These are phyloP conservation scores for Anguilla rostrata DNA, from an alignment of 2,113 vertebrate species.

Conservation along the genomic window DNA sequence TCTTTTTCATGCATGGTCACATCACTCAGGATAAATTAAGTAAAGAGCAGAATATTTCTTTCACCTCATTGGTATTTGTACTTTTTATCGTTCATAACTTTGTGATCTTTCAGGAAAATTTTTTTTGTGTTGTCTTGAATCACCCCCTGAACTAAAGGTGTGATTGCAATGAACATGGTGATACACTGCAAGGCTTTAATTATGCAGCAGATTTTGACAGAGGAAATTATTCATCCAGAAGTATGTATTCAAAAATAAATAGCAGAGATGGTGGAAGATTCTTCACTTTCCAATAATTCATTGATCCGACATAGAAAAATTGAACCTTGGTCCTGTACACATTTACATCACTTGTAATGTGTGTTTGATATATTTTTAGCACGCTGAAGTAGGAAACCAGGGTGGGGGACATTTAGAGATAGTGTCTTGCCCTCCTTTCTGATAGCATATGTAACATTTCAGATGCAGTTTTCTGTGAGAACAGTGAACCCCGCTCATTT, in stretches of 20 bases:
- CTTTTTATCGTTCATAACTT: constrained; percentile 60
- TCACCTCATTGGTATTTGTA: constrained; percentile 80
- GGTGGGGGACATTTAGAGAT: background rate
- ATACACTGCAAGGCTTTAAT: too few relatives aligned
- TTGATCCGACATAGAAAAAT: background rate
- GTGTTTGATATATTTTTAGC: background rate
- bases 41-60: constrained; percentile 39
- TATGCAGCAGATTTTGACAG: too few relatives aligned
- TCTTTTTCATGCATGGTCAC: too few relatives aligned
- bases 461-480: constrained; percentile 96
- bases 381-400: background rate
- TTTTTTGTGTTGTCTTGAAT: too few relatives aligned
- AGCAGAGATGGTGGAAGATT: background rate
- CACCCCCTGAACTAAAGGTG: too few relatives aligned
- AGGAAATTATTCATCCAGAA: too few relatives aligned
- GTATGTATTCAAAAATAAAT: background rate
- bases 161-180: too few relatives aligned
- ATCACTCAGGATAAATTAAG: too few relatives aligned
- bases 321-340: background rate
- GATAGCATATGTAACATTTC: constrained; percentile 9
- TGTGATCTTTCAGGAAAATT: constrained; percentile 32
- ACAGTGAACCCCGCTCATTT: constrained; percentile 77
- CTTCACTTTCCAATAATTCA: background rate
- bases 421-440: background rate
- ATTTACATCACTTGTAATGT: background rate